Percentiles rank a stretch among this genome's conserved stretches.
These are phyloP conservation scores for Acronicta alni DNA, from an alignment of 2,888 invertebrate species.

Conservation along the genomic window DNA sequence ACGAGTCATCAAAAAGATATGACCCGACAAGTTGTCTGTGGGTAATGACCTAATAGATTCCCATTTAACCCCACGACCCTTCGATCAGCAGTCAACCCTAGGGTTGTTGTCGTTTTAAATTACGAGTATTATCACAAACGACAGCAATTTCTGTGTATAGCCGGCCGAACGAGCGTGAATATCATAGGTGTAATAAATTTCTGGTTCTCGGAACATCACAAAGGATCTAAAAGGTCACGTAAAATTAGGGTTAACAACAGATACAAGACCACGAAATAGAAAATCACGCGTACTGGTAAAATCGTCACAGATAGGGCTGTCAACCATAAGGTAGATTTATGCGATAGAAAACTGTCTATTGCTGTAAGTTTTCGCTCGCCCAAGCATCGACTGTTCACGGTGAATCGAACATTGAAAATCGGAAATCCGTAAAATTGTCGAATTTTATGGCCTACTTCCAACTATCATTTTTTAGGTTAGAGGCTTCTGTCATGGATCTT, in stretches of 20 bases:
- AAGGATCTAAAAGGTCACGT: conserved; percentile 30
- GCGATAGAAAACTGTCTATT: conserved; percentile 66
- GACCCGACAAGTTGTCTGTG: conserved; percentile 40
- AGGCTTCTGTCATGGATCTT: conserved; percentile 48
- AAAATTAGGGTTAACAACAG: conserved; percentile 42
- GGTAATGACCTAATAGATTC: conserved; percentile 49
- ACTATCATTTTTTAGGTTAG: conserved; percentile 57
- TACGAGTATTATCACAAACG: conserved; percentile 52
- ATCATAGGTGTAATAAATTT: conserved; percentile 47
- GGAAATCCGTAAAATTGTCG: conserved; percentile 74
- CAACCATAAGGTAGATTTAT: conserved; percentile 57
- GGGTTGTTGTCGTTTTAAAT: conserved; percentile 51
- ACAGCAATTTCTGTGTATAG: conserved; percentile 41
- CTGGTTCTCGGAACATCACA: conserved; percentile 28
- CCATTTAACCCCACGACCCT: conserved; percentile 40
- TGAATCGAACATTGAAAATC: conserved; percentile 73
- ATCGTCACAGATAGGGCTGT: conserved; percentile 49
- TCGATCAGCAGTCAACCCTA: conserved; percentile 48
- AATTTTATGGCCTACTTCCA: conserved; percentile 67
- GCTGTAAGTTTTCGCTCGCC: conserved; percentile 70
- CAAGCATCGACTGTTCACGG: conserved; percentile 66
- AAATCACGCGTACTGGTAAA: conserved; percentile 38
- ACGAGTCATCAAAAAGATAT: conserved; percentile 41
- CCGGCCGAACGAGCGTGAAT: conserved; percentile 29
- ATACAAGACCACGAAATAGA: conserved; percentile 31